Evolutionary conservation across 2,888 invertebrate genomes (phyloP), one percentile per base, ranked within the genome.

Genomic region (Brachyptera putata): DNA sequence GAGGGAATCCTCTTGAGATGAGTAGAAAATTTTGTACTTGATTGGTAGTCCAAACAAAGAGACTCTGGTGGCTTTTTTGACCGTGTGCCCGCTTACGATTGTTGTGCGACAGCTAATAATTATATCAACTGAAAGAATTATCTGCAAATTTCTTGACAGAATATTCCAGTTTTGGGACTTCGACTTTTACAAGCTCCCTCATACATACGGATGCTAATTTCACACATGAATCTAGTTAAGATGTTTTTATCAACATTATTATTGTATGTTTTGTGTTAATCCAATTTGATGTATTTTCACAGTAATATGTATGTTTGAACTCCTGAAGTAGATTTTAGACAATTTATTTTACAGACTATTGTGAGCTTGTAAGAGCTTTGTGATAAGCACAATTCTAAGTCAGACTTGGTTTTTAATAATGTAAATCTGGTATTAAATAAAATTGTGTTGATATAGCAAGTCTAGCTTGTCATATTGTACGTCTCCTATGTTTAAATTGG

Each of bases 341-440:
- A 18, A 37, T 58, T 60, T 39, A 56, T 46, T 60, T 60, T 60
- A 30, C 50, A 41, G 26, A 60, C 37, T 61, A 61, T 49, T 62
- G 58, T 64, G 61, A 63, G 64, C 64, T 63, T 64, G 60, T 56
- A 57, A 63, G 61, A 63, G 62, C 64, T 64, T 64, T 64, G 65
- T 65, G 65, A 65, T 65, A 65, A 63, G 61, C 60, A 64, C 61
- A 60, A 65, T 64, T 64, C 64, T 64, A 65, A 64, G 65, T 64
- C 63, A 65, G 58, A 58, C 55, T 48, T 53, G 41, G 55, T 53
- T 58, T 53, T 53, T 24, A 46, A 60, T 39, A 25, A 55, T 58
- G 50, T 55, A 61, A 36, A 58, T 61, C 56, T 59, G 59, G 41
- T 30, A 37, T 53, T 53, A 37, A 53, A 50, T 59, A 49, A 59